Base-by-base conservation (phyloP, 2,888 invertebrate species). In the Caenorhabditis sp. region DNA sequence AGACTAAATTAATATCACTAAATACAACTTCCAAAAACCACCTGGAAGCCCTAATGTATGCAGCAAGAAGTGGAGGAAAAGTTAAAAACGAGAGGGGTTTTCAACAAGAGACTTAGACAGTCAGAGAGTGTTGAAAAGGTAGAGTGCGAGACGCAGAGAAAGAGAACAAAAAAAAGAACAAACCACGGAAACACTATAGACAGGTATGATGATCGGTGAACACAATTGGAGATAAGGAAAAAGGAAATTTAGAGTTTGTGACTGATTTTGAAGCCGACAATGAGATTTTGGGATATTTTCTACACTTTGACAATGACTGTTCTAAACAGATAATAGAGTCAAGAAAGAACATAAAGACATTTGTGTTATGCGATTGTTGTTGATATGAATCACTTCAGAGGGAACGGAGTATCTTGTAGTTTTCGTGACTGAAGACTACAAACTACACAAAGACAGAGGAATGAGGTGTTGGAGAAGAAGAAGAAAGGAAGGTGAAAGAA, bases 381-480 rank as follows among this genome's bases (percentile, higher is more conserved):
- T 41, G 41, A 44, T 63, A 26, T 63, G 2, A 54, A 14, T 63
- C 2, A 38, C 3, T 44, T 38, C 10, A 12, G 2, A 3, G 28
- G 24, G 16, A 26, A 44, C 26, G 16, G 7, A 63, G 7, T 44
- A 44, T 28, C 28, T 26, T 44, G 63, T 63, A 28, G 44, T 63
- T 24, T 63, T 26, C 19, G 63, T 63, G 54, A 54, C 26, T 26
- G 41, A 4, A 63, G 26, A 63, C 44, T 44, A 63, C 28, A 38
- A 38, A 22, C 19, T 35, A 59, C 19, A 22, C 19, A 38, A 31
- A 16, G 26, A 0, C 5, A 54, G 14, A 54, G 24, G 8, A 22
- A 22, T 19, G 28, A 47, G 47, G 3, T 10, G 12, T 8, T n/a
- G 2, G n/a, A 10, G 5, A n/a, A 44, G 44, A 44, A 16, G 2